phyloP scores from a whole-genome alignment of 2,113 vertebrate genomes.

The Dicentrarchus labrax region DNA sequence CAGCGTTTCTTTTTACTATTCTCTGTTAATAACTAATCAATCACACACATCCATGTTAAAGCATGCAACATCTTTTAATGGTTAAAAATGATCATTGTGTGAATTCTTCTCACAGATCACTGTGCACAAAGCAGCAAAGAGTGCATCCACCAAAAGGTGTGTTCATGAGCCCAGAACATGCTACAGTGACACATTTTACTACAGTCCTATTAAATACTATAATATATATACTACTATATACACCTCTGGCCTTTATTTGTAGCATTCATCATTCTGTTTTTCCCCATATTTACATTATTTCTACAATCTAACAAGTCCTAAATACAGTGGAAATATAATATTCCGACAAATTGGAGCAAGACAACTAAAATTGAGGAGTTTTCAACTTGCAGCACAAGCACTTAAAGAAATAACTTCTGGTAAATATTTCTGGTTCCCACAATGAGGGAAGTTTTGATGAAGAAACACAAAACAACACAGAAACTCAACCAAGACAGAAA shows the following conservation, averaged over 20 bases:
- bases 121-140: neutral
- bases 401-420: neutral
- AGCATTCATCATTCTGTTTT: neutral
- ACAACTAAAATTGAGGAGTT: accelerated
- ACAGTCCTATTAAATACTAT: neutral
- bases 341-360: neutral
- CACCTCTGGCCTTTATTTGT: neutral
- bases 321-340: neutral
- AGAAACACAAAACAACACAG: neutral
- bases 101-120: neutral
- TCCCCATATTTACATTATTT: neutral
- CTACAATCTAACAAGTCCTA: neutral
- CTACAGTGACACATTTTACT: neutral
- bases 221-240: no score
- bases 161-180: neutral
- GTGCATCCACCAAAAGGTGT: neutral
- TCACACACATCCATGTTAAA: neutral
- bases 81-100: neutral
- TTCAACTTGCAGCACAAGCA: neutral
- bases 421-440: constrained; percentile 3
- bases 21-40: neutral
- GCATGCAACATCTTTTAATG: neutral
- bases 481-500: constrained; percentile 21
- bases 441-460: constrained; percentile 7
- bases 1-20: neutral